Evolutionary conservation across 1,140 invertebrate species (phyloP), one percentile per base, ranked within the genome.

Genomic region (Tribolium madens): DNA sequence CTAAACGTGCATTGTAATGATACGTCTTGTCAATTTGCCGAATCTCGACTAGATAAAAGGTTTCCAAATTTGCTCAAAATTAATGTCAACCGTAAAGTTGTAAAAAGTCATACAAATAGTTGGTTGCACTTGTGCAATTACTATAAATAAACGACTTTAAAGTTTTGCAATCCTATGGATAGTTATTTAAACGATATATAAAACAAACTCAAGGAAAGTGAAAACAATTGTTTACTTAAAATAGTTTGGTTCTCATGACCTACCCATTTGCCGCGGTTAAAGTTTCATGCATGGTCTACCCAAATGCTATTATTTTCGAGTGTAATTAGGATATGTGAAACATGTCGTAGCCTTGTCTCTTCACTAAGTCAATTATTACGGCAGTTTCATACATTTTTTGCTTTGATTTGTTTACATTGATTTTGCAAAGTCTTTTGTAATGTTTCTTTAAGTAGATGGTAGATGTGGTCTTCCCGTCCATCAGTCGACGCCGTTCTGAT

Each of bases 131-230:
- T 79, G 72, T 79, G 78, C 76, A 79, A 79, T 57, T 46, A 76
- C 69, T 13, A 73, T 73, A 79, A 76, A 79, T 76, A 76, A 57
- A 57, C 42, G 73, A 69, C 60, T 79, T 79, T 75, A 77, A 69
- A 74, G 72, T 79, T 79, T 73, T 75, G 78, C 60, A 79, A 79
- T 79, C 78, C 64, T 21, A 60, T 60, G 18, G 53, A 64, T 57
- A 53, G 77, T 68, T 78, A 75, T 72, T 47, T 81, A 81, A 81
- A 76, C 78, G 80, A 82, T 81, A 82, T 76, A 76, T 76, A 79
- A 83, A 83, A 82, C 76, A 75, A 77, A 83, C 75, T 79, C 82
- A 83, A 83, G 82, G 81, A 83, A 82, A 83, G 81, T 82, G 82
- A 83, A 83, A 83, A 83, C 81, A 76, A 82, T 81, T 81, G 80